Percentiles rank a stretch among this genome's conserved stretches.
phyloP scores from a whole-genome alignment of 2,797 vertebrate species.

The Luscinia luscinia region DNA sequence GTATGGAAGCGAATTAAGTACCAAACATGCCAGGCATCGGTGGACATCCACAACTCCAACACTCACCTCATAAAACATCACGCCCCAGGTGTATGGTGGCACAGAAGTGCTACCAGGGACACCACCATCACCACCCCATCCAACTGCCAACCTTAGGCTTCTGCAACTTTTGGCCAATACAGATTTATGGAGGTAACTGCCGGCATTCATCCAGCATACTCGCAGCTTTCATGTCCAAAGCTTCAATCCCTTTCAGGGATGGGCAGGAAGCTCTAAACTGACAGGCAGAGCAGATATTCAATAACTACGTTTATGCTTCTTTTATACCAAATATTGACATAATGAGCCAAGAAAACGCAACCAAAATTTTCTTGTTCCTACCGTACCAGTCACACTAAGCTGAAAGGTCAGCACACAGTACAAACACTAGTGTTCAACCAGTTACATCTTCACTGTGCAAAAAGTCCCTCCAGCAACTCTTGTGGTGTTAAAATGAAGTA shows the following conservation, averaged over 20 bases:
- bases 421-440: not conserved
- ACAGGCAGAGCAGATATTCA: not conserved
- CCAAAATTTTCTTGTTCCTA: not conserved
- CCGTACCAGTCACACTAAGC: not conserved
- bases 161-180: not conserved
- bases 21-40: not conserved
- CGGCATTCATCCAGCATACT: not conserved
- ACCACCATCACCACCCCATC: not conserved
- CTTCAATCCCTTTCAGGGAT: not conserved
- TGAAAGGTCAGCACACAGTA: not conserved
- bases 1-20: not conserved
- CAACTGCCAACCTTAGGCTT: not conserved
- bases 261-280: not conserved
- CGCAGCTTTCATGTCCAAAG: not conserved
- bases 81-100: not conserved
- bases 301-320: rapidly evolving
- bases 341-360: not conserved
- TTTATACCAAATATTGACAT: not conserved
- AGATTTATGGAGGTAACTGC: not conserved
- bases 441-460: not conserved
- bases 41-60: not conserved
- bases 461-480: not conserved
- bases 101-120: not conserved
- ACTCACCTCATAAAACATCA: not conserved
- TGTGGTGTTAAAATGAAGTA: not conserved